A percentile compares a stretch with the other conserved stretches of the same genome.
Conservation (phyloP, 2,113 vertebrate species). For the Colinus virginianus region DNA sequence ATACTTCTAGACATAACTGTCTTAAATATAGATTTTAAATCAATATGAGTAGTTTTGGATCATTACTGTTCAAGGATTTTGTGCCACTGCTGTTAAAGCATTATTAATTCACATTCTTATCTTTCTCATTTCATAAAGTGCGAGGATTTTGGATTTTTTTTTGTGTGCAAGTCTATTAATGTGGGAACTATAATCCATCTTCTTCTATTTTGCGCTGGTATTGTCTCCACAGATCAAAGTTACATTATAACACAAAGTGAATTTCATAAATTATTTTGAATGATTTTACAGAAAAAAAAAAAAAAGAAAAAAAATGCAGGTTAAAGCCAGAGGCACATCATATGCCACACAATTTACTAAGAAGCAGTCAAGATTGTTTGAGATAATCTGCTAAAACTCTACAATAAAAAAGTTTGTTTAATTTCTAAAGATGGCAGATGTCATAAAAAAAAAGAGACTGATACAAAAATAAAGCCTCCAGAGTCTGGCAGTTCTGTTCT, state of each 20-base stretch:
- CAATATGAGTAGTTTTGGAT: conserved; percentile 56
- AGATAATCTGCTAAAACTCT: conserved; percentile 51
- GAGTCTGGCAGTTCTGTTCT: conserved; percentile 56
- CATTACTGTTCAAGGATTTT: conserved; percentile 60
- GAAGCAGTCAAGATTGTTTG: conserved; percentile 38
- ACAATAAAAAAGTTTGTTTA: conserved; percentile 68
- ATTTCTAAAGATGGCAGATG: conserved; percentile 64
- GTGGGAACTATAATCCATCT: conserved; percentile 58
- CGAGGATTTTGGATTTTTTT: background rate
- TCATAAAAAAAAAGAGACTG: conserved; percentile 52
- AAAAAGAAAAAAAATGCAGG: background rate
- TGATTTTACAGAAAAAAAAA: conserved; percentile 10
- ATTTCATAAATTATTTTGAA: conserved; percentile 66
- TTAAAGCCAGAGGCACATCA: conserved; percentile 39
- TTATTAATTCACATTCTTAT: conserved; percentile 71
- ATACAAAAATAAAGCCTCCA: conserved; percentile 61
- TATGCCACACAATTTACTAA: conserved; percentile 25
- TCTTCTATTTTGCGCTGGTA: conserved; percentile 26
- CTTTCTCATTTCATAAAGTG: conserved; percentile 59
- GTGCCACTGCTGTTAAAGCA: conserved; percentile 51
- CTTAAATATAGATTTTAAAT: conserved; percentile 70
- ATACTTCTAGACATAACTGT: conserved; percentile 43
- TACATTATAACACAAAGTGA: conserved; percentile 47
- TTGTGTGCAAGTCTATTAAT: conserved; percentile 42
- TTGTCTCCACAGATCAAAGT: conserved; percentile 63